Percentiles rank a stretch among this genome's conserved stretches.
These are phyloP conservation scores for Tethya wilhelma DNA, from an alignment of 37 sponge, comb jelly and placozoan species.

Conservation along the genomic window DNA sequence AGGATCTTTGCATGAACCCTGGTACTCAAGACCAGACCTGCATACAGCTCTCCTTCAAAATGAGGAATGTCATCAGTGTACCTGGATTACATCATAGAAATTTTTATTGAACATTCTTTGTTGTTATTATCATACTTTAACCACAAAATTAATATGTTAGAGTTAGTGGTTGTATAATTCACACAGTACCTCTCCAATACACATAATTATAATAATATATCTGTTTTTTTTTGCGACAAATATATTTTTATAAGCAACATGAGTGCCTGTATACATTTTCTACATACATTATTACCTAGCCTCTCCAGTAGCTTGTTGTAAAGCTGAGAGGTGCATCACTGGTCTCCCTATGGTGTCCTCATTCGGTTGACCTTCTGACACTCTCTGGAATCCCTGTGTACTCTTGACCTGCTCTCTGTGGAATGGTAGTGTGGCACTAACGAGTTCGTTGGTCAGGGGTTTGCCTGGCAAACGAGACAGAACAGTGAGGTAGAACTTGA, in stretches of 20 bases:
- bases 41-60: conserved; percentile 77
- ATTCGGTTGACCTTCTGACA: conserved; percentile 25
- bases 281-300: no score
- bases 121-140: no score
- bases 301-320: conserved; percentile 85
- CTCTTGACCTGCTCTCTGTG: conserved; percentile 8
- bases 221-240: no score
- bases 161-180: no score
- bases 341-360: conserved; percentile 78
- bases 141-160: no score
- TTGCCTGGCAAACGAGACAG: neutral
- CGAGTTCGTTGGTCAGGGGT: neutral
- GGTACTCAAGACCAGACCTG: conserved; percentile 68
- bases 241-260: no score
- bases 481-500: conserved; percentile 87
- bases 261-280: no score
- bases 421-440: conserved; percentile 24
- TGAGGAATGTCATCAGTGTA: conserved; percentile 85
- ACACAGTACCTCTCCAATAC: no score
- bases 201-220: no score
- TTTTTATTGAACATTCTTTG: no score
- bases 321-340: conserved; percentile 77
- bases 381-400: conserved; percentile 64
- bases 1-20: conserved; percentile 74
- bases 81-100: no score